phyloP scores from a whole-genome alignment of 2,797 vertebrate genomes.

The Smutsia temminckii region DNA sequence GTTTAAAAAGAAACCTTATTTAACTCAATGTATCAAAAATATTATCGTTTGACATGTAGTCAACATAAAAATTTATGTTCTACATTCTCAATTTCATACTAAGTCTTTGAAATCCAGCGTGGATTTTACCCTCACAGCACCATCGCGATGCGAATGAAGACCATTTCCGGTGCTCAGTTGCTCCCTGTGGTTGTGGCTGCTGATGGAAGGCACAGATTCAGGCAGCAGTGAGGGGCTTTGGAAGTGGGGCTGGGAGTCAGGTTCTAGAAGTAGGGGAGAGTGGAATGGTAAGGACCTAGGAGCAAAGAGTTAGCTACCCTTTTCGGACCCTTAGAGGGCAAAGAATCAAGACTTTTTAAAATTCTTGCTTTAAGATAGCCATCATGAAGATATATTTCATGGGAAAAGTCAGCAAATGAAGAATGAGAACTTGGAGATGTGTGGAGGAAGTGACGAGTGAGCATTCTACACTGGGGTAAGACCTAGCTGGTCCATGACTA shows the following conservation, averaged over 20 bases:
- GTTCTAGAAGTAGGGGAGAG: background rate
- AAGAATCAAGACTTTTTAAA: background rate
- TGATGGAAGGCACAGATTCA: background rate
- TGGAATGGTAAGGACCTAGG: background rate
- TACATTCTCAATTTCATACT: background rate
- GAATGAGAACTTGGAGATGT: background rate
- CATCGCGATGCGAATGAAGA: background rate
- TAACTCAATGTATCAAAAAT: background rate
- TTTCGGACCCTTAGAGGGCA: background rate
- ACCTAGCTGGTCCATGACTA: no score
- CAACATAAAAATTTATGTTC: background rate
- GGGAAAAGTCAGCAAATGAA: background rate
- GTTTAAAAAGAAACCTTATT: background rate
- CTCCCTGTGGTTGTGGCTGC: background rate
- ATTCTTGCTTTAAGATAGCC: background rate
- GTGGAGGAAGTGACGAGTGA: background rate
- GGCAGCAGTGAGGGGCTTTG: background rate
- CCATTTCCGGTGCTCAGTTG: no score
- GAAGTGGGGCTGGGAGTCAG: background rate
- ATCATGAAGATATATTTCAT: background rate
- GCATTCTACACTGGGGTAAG: background rate
- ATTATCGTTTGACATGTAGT: background rate
- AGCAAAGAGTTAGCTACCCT: background rate
- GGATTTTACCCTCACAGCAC: background rate
- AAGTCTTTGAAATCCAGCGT: background rate